Conservation (phyloP, 30 jellyfish, hydroid and myxozoan genomes). For the Turritopsis dohrnii region DNA sequence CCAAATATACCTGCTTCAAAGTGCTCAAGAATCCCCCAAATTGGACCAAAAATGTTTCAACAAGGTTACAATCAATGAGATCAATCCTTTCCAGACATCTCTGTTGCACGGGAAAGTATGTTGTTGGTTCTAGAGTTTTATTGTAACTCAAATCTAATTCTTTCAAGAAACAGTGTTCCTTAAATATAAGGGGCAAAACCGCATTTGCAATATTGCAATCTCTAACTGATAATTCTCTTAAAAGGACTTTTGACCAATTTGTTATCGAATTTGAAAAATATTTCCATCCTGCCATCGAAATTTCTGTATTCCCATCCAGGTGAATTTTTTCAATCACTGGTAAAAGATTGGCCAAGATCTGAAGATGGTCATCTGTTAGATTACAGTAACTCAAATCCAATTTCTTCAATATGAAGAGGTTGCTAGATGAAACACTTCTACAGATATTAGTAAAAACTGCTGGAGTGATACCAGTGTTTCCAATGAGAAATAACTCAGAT, state of each 20-base stretch:
- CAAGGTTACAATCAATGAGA: not conserved
- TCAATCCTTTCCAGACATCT: not conserved
- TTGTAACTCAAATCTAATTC: not conserved
- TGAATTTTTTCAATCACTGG: not conserved
- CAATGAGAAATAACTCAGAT: not conserved
- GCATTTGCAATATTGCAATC: not conserved
- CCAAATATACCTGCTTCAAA: not conserved
- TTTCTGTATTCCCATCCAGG: not conserved
- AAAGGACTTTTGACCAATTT: not conserved
- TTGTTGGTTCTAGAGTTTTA: not conserved
- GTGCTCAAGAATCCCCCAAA: not conserved
- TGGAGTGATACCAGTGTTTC: not conserved
- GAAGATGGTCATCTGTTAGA: constrained; percentile 1
- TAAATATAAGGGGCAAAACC: not conserved
- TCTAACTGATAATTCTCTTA: not conserved
- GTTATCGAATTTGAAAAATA: not conserved
- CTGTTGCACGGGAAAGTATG: not conserved
- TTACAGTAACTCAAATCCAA: not conserved
- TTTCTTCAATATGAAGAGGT: not conserved
- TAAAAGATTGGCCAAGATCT: not conserved
- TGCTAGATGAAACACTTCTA: not conserved
- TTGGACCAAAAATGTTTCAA: not conserved
- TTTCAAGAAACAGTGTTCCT: not conserved
- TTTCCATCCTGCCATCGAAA: not conserved
- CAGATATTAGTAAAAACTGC: not conserved